Conservation (phyloP, 2,113 vertebrate species). For the Tetrao urogallus region DNA sequence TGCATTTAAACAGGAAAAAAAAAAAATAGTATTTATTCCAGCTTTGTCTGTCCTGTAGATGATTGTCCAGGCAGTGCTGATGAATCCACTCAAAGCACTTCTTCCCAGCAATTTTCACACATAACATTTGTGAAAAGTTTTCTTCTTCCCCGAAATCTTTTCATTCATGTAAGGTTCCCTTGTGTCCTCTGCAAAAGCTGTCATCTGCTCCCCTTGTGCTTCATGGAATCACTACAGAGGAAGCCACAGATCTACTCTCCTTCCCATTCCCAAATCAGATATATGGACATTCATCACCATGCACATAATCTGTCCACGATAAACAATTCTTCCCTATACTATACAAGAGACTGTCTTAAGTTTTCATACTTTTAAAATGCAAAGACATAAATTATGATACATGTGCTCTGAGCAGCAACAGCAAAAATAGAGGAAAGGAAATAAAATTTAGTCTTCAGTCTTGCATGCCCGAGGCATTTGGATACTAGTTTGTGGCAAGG, state of each 20-base stretch:
- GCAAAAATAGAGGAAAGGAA: neutral
- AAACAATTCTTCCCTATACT: neutral
- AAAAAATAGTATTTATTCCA: conserved; percentile 32
- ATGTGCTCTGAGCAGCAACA: neutral
- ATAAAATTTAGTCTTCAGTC: neutral
- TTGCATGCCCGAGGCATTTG: neutral
- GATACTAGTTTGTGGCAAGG: neutral
- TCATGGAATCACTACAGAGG: neutral
- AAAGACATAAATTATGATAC: neutral
- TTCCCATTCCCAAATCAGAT: neutral
- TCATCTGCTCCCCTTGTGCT: neutral
- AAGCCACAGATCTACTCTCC: neutral
- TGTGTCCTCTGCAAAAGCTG: neutral
- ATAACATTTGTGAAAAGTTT: neutral
- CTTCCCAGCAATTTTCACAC: conserved; percentile 12
- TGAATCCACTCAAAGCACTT: neutral
- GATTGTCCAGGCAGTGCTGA: conserved; percentile 7
- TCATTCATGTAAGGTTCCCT: neutral
- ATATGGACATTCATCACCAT: neutral
- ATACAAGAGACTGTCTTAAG: neutral
- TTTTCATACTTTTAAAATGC: neutral
- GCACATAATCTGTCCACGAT: neutral
- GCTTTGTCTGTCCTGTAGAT: conserved; percentile 39
- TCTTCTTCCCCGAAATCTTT: neutral
- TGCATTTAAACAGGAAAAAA: neutral